Percentiles rank a stretch among this genome's conserved stretches.
These are phyloP conservation scores for Alcis repandata DNA, from an alignment of 2,888 invertebrate species.

Conservation along the genomic window DNA sequence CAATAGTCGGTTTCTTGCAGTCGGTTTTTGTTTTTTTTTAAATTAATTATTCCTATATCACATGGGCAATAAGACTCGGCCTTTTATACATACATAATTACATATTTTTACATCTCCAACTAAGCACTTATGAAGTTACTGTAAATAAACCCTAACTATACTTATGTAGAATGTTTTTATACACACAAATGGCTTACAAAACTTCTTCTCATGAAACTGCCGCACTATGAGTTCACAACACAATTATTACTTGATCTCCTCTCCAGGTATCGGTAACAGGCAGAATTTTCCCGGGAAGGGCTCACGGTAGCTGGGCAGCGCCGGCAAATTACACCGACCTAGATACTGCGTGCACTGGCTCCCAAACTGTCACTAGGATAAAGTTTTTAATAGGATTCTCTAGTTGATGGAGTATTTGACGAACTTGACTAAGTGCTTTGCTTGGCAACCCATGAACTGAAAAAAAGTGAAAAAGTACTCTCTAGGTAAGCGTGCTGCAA, in stretches of 20 bases:
- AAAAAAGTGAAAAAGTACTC: too few species aligned
- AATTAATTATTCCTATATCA: too few species aligned
- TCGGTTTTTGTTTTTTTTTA: too few species aligned
- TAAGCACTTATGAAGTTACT: too few species aligned
- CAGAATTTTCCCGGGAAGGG: conserved; percentile 39
- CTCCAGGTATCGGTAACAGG: conserved; percentile 18
- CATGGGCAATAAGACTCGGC: too few species aligned
- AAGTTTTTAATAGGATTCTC: not conserved
- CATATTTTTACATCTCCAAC: too few species aligned
- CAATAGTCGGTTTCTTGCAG: too few species aligned
- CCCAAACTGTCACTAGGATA: conserved; percentile 14
- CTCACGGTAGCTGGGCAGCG: conserved; percentile 39
- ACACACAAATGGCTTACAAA: not conserved
- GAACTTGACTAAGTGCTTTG: not conserved
- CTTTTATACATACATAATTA: too few species aligned
- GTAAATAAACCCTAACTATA: too few species aligned
- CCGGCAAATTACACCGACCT: conserved; percentile 61
- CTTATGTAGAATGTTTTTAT: not conserved
- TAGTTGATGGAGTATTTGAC: not conserved
- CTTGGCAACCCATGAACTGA: too few species aligned
- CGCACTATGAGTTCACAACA: conserved; percentile 8
- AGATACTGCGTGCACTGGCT: conserved; percentile 39
- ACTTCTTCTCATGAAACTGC: conserved; percentile 10
- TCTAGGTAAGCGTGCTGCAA: too few species aligned
- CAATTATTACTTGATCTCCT: conserved; percentile 3